These are phyloP conservation scores for Cryptus viduatorius DNA, from an alignment of 2,888 invertebrate genomes.

Conservation along the genomic window DNA sequence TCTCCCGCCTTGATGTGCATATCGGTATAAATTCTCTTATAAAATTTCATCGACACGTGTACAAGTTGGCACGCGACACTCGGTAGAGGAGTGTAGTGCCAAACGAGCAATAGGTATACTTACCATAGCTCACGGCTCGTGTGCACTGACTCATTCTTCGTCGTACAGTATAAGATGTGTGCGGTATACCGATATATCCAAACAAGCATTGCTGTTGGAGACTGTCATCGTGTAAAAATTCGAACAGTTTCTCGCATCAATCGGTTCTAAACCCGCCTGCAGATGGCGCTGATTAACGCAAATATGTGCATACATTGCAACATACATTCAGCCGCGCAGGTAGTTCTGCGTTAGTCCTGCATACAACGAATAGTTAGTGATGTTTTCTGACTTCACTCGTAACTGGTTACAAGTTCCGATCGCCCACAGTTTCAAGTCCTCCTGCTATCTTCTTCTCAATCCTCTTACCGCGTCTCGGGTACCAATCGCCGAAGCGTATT, in stretches of 20 bases:
- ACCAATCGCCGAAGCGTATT: constrained; percentile 1
- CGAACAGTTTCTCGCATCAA: too few species aligned
- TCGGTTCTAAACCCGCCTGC: too few species aligned
- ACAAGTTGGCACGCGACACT: constrained; percentile 26
- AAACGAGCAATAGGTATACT: constrained; percentile 41
- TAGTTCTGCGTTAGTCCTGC: too few species aligned
- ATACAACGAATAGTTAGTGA: too few species aligned
- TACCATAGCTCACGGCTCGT: constrained; percentile 13
- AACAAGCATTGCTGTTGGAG: too few species aligned
- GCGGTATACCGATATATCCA: not conserved
- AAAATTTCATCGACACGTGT: constrained; percentile 30
- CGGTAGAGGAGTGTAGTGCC: not conserved
- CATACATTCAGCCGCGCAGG: too few species aligned
- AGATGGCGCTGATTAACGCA: too few species aligned
- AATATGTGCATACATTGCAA: too few species aligned
- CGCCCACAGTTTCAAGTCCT: not conserved
- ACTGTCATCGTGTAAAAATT: too few species aligned
- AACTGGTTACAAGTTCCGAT: not conserved
- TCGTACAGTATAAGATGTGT: not conserved
- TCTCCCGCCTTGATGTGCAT: not conserved
- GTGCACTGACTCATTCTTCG: constrained; percentile 35
- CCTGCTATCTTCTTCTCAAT: constrained; percentile 43
- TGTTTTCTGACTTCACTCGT: not conserved
- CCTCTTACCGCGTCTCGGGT: constrained; percentile 7
- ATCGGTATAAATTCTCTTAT: not conserved